Percentiles rank a stretch among this genome's conserved stretches.
Conservation (phyloP, 1,140 invertebrate species). For the Temnothorax nylanderi region DNA sequence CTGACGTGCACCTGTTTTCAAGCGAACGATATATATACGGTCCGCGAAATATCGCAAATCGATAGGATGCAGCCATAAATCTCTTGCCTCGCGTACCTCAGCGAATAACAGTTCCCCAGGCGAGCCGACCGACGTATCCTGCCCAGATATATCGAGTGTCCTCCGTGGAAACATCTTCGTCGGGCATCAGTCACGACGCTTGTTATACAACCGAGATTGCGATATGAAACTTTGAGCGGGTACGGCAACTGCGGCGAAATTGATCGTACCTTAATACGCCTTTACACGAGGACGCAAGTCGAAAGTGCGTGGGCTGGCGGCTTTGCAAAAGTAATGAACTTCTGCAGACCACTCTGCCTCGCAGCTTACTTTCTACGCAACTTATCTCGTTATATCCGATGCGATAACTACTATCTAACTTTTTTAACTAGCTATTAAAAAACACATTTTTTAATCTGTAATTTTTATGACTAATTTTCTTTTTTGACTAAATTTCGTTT, state of each 20-base stretch:
- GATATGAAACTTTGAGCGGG: slow-evolving; percentile 55
- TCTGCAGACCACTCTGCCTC: not conserved
- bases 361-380: not conserved
- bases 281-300: not conserved
- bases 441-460: not conserved
- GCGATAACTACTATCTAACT: not conserved
- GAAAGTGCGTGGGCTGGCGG: slow-evolving; percentile 6
- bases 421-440: not conserved
- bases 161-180: slow-evolving; percentile 61
- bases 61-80: slow-evolving; percentile 56
- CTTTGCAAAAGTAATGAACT: slow-evolving; percentile 24
- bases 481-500: too few relatives aligned
- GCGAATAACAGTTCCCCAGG: slow-evolving; percentile 59
- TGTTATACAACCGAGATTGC: slow-evolving; percentile 52
- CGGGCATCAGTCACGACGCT: slow-evolving; percentile 61
- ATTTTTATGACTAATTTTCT: not conserved
- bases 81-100: slow-evolving; percentile 33
- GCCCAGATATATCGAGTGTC: slow-evolving; percentile 58
- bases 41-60: slow-evolving; percentile 59
- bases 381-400: not conserved
- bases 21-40: slow-evolving; percentile 16
- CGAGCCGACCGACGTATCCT: slow-evolving; percentile 9
- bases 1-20: slow-evolving; percentile 48
- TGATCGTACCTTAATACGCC: slow-evolving; percentile 25
- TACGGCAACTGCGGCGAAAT: slow-evolving; percentile 32